Conservation (phyloP, 2,888 invertebrate species). For the Sminthurinus aureus region DNA sequence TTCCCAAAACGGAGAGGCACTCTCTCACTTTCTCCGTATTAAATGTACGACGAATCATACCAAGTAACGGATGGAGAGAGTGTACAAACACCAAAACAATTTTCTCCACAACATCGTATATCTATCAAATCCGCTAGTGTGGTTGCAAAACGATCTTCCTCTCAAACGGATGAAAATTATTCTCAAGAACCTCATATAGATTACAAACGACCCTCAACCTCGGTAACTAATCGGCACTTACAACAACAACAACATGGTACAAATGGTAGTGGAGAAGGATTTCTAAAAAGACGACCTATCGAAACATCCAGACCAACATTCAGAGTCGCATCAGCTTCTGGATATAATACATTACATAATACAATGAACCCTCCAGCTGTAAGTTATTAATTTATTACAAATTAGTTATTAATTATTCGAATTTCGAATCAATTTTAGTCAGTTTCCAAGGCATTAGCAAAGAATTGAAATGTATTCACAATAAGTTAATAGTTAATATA, state of each 20-base stretch:
- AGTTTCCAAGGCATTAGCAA: no score
- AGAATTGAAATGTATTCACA: no score
- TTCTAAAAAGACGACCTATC: conserved; percentile 23
- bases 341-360: background rate
- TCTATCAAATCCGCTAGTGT: conserved; percentile 25
- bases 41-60: conserved; percentile 52
- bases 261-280: conserved; percentile 6
- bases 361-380: conserved; percentile 37
- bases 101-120: conserved; percentile 23
- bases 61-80: conserved; percentile 48
- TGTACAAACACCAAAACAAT: conserved; percentile 36
- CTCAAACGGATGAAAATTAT: conserved; percentile 28
- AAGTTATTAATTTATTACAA: conserved; percentile 12
- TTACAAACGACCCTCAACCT: conserved; percentile 34
- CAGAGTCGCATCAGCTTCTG: conserved; percentile 25
- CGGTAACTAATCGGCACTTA: background rate
- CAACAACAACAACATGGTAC: background rate
- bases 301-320: conserved; percentile 40
- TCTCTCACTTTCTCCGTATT: background rate
- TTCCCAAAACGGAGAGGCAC: background rate
- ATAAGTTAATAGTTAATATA: background rate
- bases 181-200: conserved; percentile 7
- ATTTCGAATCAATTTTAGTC: no score
- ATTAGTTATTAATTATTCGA: no score
- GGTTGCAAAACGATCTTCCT: conserved; percentile 19